Base-by-base conservation (phyloP, 1,140 invertebrate species). In the Reticulitermes speratus region DNA sequence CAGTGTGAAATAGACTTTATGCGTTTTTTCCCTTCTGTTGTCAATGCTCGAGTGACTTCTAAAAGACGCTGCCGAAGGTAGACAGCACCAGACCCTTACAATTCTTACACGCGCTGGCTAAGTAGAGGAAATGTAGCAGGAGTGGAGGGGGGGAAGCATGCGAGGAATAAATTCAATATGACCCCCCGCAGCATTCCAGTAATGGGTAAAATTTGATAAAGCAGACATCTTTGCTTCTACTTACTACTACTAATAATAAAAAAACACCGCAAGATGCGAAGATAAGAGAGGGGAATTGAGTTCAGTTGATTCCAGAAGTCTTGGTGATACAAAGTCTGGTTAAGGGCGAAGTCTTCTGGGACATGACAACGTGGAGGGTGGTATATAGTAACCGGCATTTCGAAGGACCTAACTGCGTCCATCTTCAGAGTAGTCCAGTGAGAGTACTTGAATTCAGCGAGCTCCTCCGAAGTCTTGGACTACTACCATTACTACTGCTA, bases 131-230 rank as follows among this genome's bases (percentile, higher is more conserved):
- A 30, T 30, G 16, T 30, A 5, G n/a, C 8, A 16, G 25, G 25
- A 75, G 21, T 23, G 59, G 21, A 25, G 59, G 25, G n/a, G 65
- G 65, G 65, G 65, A 16, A 25, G n/a, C 65, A 75, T 75, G 65
- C 25, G n/a, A 75, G 65, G n/a, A 75, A 75, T 75, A 75, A 75
- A 75, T 75, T 75, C 65, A 75, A 75, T 75, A 75, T 75, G 65
- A 25, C 65, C 65, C 14, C 8, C 65, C 11, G 25, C 65, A 12
- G 25, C 25, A 30, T 30, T 30, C 65, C 65, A 75, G 65, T 75
- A 75, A 75, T 75, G 65, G 65, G n/a, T 75, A 75, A 75, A 75
- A 75, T 75, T 75, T 30, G 65, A 75, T 75, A 75, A 75, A 75
- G 65, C 65, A 30, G n/a, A 75, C 65, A 75, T 75, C n/a, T 75